Evolutionary conservation across 2,113 vertebrate species (phyloP), one percentile per base, ranked within the genome.

Genomic region (Takifugu bimaculatus): DNA sequence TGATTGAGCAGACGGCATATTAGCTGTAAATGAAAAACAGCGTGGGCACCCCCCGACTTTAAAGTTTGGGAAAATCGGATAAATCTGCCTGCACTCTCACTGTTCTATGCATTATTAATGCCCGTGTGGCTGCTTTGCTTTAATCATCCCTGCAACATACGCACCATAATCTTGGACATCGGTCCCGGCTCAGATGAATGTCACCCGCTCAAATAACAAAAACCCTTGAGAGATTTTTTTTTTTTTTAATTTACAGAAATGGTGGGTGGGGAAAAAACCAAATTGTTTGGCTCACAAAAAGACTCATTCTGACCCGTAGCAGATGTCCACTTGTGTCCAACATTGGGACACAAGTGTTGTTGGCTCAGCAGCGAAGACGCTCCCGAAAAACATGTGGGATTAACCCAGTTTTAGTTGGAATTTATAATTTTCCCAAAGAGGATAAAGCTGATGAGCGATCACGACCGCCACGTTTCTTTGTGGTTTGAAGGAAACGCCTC

Each of bases 391-490:
- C 76, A 81, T 70, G 55, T 57, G 52, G 78, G 66, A 81, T 79
- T 73, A 70, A 74, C 71, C 77, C 75, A 81, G 65, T 63, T 82
- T 82, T 62, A 54, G 59, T 70, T 65, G 64, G 62, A 79, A 72
- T 77, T 79, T 66, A 59, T 75, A 77, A 72, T 52, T 60, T 70
- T 75, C 68, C 67, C 60, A 65, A 68, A 78, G 69, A 77, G 61
- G 52, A 74, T 68, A 14, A 72, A 68, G 42, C 65, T 58, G 60
- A 51, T 54, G 68, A 65, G 62, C 61, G 50, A 57, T 77, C 65
- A 54, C 63, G 60, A 71, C 71, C 66, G 59, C 71, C 57, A 73
- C 52, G 48, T 68, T 79, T 65, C 56, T 63, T 60, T 57, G 55
- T 64, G 15, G 57, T 75, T 81, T 63, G 58, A 67, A 70, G 69